A percentile compares a stretch with the other conserved stretches of the same genome.
Evolutionary conservation across 1,140 invertebrate species (phyloP).

Genomic region (Calephelis nemesis): DNA sequence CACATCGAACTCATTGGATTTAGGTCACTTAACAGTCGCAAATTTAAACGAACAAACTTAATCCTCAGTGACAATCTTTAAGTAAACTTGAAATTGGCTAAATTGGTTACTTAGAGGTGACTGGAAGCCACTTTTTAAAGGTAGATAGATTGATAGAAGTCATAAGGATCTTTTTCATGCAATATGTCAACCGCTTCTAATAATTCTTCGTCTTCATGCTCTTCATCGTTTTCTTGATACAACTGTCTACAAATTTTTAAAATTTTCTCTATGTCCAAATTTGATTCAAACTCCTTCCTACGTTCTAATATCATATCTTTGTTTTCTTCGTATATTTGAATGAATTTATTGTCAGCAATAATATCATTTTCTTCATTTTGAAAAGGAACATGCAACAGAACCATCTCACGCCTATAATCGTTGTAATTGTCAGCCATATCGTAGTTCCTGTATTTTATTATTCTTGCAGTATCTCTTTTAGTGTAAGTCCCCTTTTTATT

Average conservation of each 20-base stretch:
- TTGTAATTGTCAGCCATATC: constrained; percentile 40
- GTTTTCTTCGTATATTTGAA: constrained; percentile 31
- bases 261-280: constrained; percentile 37
- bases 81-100: too few species aligned
- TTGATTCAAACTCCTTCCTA: constrained; percentile 40
- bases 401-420: constrained; percentile 50
- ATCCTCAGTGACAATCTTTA: too few species aligned
- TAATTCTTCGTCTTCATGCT: constrained; percentile 37
- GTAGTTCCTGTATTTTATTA: constrained; percentile 52
- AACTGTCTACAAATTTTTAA: constrained; percentile 32
- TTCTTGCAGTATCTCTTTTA: constrained; percentile 30
- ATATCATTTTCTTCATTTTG: constrained; percentile 30
- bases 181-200: constrained; percentile 3
- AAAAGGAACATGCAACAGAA: constrained; percentile 33
- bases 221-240: constrained; percentile 28
- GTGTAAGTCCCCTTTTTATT: constrained; percentile 26
- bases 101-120: too few species aligned
- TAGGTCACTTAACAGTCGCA: too few species aligned
- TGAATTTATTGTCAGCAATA: constrained; percentile 32
- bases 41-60: too few species aligned
- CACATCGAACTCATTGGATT: too few species aligned
- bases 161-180: constrained; percentile 3
- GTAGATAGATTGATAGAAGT: background rate
- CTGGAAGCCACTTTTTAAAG: too few species aligned
- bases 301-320: constrained; percentile 26